These are phyloP conservation scores for Dynastes grantii DNA, from an alignment of 2,888 invertebrate genomes.

Conservation along the genomic window DNA sequence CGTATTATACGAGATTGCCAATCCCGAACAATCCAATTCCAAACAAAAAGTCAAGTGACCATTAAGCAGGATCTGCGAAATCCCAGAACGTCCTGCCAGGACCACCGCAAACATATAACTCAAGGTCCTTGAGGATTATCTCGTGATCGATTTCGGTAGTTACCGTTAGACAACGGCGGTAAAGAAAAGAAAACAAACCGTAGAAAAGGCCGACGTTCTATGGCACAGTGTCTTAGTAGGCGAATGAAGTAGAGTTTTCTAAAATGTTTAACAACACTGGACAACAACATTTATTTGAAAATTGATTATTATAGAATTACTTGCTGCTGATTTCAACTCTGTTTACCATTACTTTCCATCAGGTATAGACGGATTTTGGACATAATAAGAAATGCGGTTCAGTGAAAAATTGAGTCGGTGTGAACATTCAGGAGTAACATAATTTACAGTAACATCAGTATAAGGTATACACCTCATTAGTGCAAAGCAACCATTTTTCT, in stretches of 20 bases:
- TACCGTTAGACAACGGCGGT: slow-evolving; percentile 53
- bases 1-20: slow-evolving; percentile 46
- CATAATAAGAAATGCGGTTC: no score
- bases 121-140: slow-evolving; percentile 66
- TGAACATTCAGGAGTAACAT: no score
- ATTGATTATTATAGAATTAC: no score
- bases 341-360: no score
- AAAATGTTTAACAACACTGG: no score
- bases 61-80: slow-evolving; percentile 68
- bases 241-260: not conserved
- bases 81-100: slow-evolving; percentile 66
- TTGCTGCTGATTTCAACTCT: no score
- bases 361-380: no score
- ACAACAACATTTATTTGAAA: no score
- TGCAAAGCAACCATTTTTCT: no score
- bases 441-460: no score
- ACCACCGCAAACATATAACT: slow-evolving; percentile 68
- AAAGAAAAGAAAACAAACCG: slow-evolving; percentile 29
- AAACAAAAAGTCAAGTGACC: slow-evolving; percentile 68
- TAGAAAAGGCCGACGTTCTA: not conserved
- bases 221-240: not conserved
- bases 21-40: slow-evolving; percentile 51
- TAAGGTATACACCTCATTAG: no score
- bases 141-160: slow-evolving; percentile 66
- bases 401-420: no score